Evolutionary conservation across 2,113 vertebrate genomes (phyloP).

Genomic region (Microcebus jonahi): DNA sequence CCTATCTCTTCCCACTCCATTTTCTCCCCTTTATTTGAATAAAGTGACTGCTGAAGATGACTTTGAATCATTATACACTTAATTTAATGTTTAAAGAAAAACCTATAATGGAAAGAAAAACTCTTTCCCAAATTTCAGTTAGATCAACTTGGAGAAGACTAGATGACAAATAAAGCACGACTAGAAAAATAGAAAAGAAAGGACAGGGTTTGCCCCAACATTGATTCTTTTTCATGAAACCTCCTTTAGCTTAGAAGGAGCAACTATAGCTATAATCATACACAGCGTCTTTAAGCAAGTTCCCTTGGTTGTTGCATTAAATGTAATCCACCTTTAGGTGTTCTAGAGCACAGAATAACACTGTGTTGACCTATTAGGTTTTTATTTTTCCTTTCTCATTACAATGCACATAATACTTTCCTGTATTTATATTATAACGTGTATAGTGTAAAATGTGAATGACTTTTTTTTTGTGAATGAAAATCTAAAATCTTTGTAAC

Average conservation of each 20-base stretch:
- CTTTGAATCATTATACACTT: constrained; percentile 66
- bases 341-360: constrained; percentile 67
- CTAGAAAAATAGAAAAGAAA: not conserved
- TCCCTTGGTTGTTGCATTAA: constrained; percentile 57
- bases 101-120: constrained; percentile 37
- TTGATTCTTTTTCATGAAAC: constrained; percentile 70
- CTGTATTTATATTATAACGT: constrained; percentile 96
- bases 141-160: not conserved
- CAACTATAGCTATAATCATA: constrained; percentile 8
- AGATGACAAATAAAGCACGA: constrained; percentile 61
- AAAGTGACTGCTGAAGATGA: constrained; percentile 73
- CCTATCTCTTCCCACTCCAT: constrained; percentile 42
- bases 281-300: constrained; percentile 49
- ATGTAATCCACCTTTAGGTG: not conserved
- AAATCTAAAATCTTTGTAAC: constrained; percentile 90
- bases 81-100: constrained; percentile 53
- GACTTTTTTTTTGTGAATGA: constrained; percentile 89
- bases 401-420: constrained; percentile 94
- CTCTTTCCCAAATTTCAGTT: constrained; percentile 9
- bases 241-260: constrained; percentile 65
- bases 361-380: constrained; percentile 74
- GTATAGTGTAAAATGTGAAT: constrained; percentile 97
- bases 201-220: not conserved
- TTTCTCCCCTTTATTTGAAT: constrained; percentile 53
- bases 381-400: constrained; percentile 83